These are phyloP conservation scores for Phrynosoma blainvillii DNA, from an alignment of 2,113 vertebrate genomes.

Conservation along the genomic window DNA sequence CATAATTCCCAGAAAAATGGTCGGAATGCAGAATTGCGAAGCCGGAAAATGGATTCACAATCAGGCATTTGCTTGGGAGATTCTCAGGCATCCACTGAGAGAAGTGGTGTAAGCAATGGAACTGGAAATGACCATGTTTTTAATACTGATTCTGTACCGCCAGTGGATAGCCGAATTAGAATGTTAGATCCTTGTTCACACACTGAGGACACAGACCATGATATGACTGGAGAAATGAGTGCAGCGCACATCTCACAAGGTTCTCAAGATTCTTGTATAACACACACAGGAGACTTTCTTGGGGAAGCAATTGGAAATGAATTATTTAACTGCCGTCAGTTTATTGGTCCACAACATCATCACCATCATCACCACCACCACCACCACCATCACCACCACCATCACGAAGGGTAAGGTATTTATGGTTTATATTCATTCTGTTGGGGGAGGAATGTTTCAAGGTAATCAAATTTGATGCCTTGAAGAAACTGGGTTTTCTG, in stretches of 20 bases:
- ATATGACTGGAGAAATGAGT: conserved; percentile 82
- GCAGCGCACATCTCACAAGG: conserved; percentile 85
- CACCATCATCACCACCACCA: conserved; percentile 90
- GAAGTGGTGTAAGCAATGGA: conserved; percentile 72
- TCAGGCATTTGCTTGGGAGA: conserved; percentile 85
- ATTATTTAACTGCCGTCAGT: conserved; percentile 94
- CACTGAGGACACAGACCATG: conserved; percentile 82
- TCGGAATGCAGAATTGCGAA: conserved; percentile 83
- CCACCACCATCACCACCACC: conserved; percentile 80
- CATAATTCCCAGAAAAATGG: conserved; percentile 82
- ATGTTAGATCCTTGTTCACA: conserved; percentile 88
- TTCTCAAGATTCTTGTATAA: conserved; percentile 90
- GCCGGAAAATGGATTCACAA: conserved; percentile 87
- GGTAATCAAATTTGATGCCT: neutral
- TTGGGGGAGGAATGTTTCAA: neutral
- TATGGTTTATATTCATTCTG: neutral
- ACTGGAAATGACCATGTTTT: conserved; percentile 86
- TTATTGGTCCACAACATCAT: conserved; percentile 95
- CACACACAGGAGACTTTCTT: conserved; percentile 90
- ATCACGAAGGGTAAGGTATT: conserved; percentile 88
- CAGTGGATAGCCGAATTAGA: conserved; percentile 85
- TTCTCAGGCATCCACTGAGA: conserved; percentile 75
- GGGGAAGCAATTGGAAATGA: conserved; percentile 94
- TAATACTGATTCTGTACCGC: conserved; percentile 79
- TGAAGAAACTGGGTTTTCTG: neutral